Base-by-base conservation (phyloP, 1,140 invertebrate genomes). In the Drosophila obscura region DNA sequence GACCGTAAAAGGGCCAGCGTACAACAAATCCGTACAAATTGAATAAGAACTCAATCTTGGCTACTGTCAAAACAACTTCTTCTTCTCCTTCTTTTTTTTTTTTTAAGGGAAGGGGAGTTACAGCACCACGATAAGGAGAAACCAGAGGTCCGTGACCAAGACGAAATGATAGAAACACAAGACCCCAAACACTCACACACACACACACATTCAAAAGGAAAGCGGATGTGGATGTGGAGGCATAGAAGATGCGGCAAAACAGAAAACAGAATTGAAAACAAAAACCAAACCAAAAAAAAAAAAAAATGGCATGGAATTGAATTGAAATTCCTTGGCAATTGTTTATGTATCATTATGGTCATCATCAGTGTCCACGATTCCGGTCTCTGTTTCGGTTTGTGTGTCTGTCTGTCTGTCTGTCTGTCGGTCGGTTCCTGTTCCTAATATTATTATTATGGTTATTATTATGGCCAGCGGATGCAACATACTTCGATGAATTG, bases 11-110 rank as follows among this genome's bases (percentile, higher is more conserved):
- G 60, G 62, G 60, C 72, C 77, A 62, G 62, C 77, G 45, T 58
- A 55, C 55, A 72, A 77, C 67, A 87, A 87, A 87, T 87, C 83
- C 83, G 67, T 80, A 87, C 83, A 87, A 87, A 87, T 87, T 87
- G 83, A 87, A 87, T 87, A 87, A 87, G 83, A 88, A 87, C 83
- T 87, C 83, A 87, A 87, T 87, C 83, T 83, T 87, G 83, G 83
- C 83, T 88, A 87, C 83, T 87, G 83, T 87, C 78, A 80, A 85
- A 87, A 76, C 75, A 87, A 81, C 57, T 84, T 76, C 71, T 74
- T 52, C 61, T 63, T 35, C n/a, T n/a, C 46, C 28, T 16, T 16
- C 1, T 16, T 19, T 19, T 19, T 8, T 39, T 56, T 44, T n/a
- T n/a, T n/a, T 39, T 13, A 39, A 39, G 35, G 11, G 35, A 3